Evolutionary conservation across 2,797 vertebrate genomes (phyloP), one percentile per base, ranked within the genome.

Genomic region (Oreonectes daqikongensis): DNA sequence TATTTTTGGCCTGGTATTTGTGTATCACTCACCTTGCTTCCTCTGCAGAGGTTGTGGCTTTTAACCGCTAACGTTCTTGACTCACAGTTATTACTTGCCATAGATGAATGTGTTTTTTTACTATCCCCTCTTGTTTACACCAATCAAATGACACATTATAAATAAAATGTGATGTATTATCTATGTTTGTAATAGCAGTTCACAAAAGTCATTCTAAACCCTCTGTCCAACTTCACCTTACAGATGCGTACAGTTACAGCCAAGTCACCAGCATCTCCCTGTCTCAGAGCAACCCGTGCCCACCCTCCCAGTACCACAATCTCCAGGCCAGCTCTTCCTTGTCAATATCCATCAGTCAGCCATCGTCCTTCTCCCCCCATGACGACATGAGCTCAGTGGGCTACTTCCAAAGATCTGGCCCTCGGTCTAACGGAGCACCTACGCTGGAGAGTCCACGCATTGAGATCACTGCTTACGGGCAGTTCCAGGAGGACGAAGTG

Each of bases 371-470:
- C 0, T 92, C 94, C 72, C 83, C 87, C 2, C 89, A 92, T 18
- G 87, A 94, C 14, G 94, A 96, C 77, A 77, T 93, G 0, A 91
- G 91, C 70, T 87, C 89, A 0, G 78, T 93, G 0, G 89, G 93
- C 10, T 97, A 95, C 84, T 97, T 94, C 61, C 88, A 96, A 14
- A 84, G 95, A 0, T 92, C 95, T 0, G 79, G 81, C 24, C 22
- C 90, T 59, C 91, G 94, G 55, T 95, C 95, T 5, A 95, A 95
- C 0, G 95, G 95, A 17, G 93, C 94, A 17, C 95, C 94, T 0
- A 84, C 95, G 0, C 87, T 98, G 86, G 97, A 98, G 90, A 98
- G 97, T 72, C 97, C 97, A 0, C 94, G 97, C 32, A 99, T 99
- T 1, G 96, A 99, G 92, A 99, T 99, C 87, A 99, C 97, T 0